Conservation (phyloP, 2,888 invertebrate species). For the Lasioglossum vierecki region DNA sequence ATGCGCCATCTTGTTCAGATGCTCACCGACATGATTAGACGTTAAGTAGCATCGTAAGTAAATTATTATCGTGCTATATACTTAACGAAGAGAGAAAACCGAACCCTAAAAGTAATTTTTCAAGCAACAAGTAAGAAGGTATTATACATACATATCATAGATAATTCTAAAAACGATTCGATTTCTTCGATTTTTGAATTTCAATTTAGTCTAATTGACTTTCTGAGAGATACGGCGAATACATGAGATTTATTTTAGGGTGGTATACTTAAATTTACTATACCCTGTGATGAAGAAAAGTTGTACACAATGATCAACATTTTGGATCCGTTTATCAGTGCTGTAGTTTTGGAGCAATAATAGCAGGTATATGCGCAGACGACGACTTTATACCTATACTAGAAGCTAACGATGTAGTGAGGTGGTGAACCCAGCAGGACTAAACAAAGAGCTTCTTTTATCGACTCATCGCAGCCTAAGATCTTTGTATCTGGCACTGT, state of each 20-base stretch:
- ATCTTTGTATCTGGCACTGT: not conserved
- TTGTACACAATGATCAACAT: conserved; percentile 67
- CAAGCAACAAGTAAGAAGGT: not conserved
- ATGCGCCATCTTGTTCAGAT: conserved; percentile 92
- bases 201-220: not conserved
- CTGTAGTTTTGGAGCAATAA: conserved; percentile 73
- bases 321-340: conserved; percentile 69
- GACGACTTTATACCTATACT: conserved; percentile 46
- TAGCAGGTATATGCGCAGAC: conserved; percentile 67
- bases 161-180: not conserved
- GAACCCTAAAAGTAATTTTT: conserved; percentile 1
- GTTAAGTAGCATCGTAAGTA: conserved; percentile 85
- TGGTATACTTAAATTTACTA: conserved; percentile 72
- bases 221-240: conserved; percentile 6
- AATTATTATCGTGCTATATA: conserved; percentile 24
- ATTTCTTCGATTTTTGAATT: conserved; percentile 3
- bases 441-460: conserved; percentile 1
- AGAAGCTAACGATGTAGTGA: conserved; percentile 1
- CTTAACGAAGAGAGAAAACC: not conserved
- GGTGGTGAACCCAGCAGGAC: not conserved
- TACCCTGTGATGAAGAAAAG: conserved; percentile 68
- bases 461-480: not conserved
- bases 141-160: not conserved
- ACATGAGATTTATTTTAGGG: conserved; percentile 65
- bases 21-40: conserved; percentile 85